Evolutionary conservation across 2,113 vertebrate genomes (phyloP).

Genomic region (Xiphophorus hellerii): DNA sequence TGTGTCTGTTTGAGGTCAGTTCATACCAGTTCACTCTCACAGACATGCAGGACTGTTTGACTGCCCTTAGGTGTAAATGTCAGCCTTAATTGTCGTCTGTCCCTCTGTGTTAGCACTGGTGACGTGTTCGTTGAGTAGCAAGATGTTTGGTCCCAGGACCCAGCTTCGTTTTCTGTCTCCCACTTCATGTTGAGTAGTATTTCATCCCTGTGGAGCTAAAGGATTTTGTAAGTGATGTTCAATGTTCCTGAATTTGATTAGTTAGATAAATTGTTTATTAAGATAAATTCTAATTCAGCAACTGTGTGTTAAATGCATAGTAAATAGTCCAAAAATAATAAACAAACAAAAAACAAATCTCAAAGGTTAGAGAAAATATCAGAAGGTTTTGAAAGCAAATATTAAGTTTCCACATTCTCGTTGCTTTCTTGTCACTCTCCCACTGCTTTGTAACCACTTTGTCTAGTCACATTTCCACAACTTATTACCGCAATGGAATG

Average conservation of each 20-base stretch:
- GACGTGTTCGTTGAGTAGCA: background rate
- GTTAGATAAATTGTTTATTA: too few species aligned
- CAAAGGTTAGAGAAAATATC: background rate
- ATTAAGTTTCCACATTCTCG: background rate
- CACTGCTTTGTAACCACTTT: background rate
- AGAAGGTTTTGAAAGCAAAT: background rate
- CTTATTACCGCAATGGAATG: background rate
- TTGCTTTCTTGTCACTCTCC: background rate
- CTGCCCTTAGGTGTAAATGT: conserved; percentile 5
- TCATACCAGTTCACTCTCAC: conserved; percentile 7
- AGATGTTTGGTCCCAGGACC: background rate
- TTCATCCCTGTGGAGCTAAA: background rate
- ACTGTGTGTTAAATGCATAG: background rate
- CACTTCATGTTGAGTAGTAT: background rate
- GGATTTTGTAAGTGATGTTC: background rate
- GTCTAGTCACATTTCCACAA: background rate
- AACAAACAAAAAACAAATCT: background rate
- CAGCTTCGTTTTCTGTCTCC: background rate
- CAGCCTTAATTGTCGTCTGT: conserved; percentile 3
- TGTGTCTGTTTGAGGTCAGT: conserved; percentile 40
- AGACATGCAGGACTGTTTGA: background rate
- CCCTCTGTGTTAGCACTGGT: background rate
- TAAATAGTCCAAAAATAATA: background rate
- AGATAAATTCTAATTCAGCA: background rate
- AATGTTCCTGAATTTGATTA: background rate